Evolutionary conservation across 2,888 invertebrate species (phyloP).

Genomic region (Plutella xylostella): DNA sequence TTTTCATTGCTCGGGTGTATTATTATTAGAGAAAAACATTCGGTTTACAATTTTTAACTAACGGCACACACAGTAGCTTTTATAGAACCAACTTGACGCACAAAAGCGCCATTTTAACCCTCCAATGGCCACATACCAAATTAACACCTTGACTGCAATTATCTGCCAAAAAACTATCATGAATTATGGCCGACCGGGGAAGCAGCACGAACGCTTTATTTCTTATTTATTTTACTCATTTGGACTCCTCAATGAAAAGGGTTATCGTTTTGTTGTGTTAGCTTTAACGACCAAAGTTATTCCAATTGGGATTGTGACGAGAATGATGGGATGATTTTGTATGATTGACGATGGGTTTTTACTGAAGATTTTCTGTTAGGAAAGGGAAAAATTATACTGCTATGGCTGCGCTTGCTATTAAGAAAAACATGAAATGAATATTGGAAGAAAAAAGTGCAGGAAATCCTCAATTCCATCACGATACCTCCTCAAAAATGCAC

Average conservation of each 20-base stretch:
- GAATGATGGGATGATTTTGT: too few species aligned
- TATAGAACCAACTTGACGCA: not conserved
- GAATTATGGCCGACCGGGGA: conserved; percentile 1
- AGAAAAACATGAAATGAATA: too few species aligned
- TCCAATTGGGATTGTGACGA: too few species aligned
- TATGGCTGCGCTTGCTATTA: too few species aligned
- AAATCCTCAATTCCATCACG: conserved; percentile 1
- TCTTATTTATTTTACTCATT: too few species aligned
- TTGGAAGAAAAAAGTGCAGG: conserved; percentile 5
- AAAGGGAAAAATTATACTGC: too few species aligned
- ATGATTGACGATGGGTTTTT: too few species aligned
- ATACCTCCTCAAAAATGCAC: conserved; percentile 5
- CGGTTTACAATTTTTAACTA: not conserved
- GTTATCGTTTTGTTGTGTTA: too few species aligned
- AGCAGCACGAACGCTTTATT: too few species aligned
- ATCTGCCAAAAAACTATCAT: conserved; percentile 11
- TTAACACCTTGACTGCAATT: conserved; percentile 11
- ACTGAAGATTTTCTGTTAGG: too few species aligned
- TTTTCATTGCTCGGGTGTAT: not conserved
- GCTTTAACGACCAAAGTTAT: too few species aligned
- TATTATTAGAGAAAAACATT: not conserved
- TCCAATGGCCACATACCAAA: conserved; percentile 10
- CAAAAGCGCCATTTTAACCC: conserved; percentile 5
- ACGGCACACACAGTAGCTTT: not conserved
- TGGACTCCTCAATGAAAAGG: too few species aligned